Percentiles rank a stretch among this genome's conserved stretches.
Conservation (phyloP, 2,888 invertebrate species). For the Diaphora mendica region DNA sequence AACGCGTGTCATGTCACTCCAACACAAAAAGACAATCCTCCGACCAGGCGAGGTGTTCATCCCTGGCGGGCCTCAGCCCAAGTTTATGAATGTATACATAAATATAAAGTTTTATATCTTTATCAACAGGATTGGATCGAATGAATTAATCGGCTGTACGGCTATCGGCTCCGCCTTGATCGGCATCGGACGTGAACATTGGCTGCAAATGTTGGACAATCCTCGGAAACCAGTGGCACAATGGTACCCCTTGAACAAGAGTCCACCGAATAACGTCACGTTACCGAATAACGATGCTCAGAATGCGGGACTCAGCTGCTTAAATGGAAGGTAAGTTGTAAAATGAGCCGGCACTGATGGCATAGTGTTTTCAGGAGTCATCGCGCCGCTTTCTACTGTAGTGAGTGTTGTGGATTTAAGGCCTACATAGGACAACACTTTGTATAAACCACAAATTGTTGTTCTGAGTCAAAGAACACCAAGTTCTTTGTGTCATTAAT, state of each 20-base stretch:
- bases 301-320: constrained; percentile 88
- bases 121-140: constrained; percentile 91
- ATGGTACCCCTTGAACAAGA: constrained; percentile 93
- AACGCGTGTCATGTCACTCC: too few species aligned
- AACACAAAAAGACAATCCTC: too few species aligned
- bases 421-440: not conserved
- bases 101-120: not conserved
- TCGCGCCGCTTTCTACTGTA: not conserved
- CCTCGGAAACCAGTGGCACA: constrained; percentile 94
- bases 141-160: constrained; percentile 94
- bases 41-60: too few species aligned
- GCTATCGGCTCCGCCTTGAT: constrained; percentile 92
- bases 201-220: constrained; percentile 94
- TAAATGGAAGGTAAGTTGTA: constrained; percentile 88
- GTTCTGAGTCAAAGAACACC: too few species aligned
- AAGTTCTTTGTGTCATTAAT: too few species aligned
- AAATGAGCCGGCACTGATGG: not conserved
- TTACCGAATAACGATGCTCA: constrained; percentile 85
- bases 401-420: not conserved
- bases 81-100: not conserved
- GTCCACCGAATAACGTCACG: constrained; percentile 88
- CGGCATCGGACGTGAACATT: constrained; percentile 93
- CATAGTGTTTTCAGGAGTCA: not conserved
- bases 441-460: not conserved
- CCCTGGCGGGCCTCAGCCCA: too few species aligned